phyloP scores from a whole-genome alignment of 2,888 invertebrate species.

The Coenonympha glycerion region DNA sequence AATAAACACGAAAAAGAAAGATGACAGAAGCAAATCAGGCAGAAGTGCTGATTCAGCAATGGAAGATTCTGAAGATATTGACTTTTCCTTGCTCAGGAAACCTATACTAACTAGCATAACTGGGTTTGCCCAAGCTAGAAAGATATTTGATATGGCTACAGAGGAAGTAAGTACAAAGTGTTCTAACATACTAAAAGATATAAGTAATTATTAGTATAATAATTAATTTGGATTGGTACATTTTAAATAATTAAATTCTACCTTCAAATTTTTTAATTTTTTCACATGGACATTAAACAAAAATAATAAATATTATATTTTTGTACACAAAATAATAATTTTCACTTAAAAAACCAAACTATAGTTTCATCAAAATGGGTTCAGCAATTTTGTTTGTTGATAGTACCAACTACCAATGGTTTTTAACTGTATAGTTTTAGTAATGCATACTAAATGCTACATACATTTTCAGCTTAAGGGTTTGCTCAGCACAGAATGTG shows the following conservation, averaged over 20 bases:
- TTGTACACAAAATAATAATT: too few species aligned
- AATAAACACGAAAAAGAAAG: slow-evolving; percentile 60
- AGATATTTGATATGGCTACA: slow-evolving; percentile 84
- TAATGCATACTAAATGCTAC: neutral
- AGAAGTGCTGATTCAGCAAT: slow-evolving; percentile 45
- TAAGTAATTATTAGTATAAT: neutral
- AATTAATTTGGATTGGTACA: too few species aligned
- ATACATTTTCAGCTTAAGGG: slow-evolving; percentile 79
- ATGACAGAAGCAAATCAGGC: slow-evolving; percentile 55
- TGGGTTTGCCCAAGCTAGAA: slow-evolving; percentile 81
- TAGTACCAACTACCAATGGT: neutral
- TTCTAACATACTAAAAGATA: neutral
- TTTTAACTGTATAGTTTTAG: neutral
- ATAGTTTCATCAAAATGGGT: slow-evolving; percentile 7
- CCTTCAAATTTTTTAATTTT: neutral
- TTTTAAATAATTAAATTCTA: too few species aligned
- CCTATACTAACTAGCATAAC: slow-evolving; percentile 82
- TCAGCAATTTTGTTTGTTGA: neutral
- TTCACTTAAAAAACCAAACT: neutral
- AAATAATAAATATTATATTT: too few species aligned
- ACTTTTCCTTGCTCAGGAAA: slow-evolving; percentile 77
- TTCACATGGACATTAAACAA: too few species aligned
- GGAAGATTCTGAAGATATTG: slow-evolving; percentile 64
- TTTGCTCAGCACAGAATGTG: slow-evolving; percentile 88
- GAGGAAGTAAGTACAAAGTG: slow-evolving; percentile 85